A percentile compares a stretch with the other conserved stretches of the same genome.
Evolutionary conservation across 2,888 invertebrate species (phyloP).

Genomic region (Vannuccia rotundouncinata): DNA sequence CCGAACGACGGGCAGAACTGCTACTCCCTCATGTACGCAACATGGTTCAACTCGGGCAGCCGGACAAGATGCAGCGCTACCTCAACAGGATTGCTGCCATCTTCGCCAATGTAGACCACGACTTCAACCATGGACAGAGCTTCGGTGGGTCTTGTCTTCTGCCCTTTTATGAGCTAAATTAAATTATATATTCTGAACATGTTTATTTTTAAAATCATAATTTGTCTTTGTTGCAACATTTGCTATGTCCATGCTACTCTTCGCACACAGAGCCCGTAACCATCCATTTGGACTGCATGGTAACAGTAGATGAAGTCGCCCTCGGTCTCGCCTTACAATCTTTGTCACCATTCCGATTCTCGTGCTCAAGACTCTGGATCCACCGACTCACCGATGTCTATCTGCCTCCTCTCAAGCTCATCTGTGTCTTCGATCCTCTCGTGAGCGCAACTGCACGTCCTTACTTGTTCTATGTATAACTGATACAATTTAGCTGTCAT

Average conservation of each 20-base stretch:
- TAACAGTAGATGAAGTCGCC: conserved; percentile 49
- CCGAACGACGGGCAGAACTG: not conserved
- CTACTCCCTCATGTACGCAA: not conserved
- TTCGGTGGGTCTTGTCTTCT: not conserved
- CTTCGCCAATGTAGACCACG: not conserved
- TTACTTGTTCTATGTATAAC: not conserved
- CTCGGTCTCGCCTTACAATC: conserved; percentile 49
- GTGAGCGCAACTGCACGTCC: conserved; percentile 42
- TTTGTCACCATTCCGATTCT: conserved; percentile 47
- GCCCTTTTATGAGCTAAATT: not conserved
- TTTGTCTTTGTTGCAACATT: too few relatives aligned
- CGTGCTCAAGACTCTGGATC: conserved; percentile 47
- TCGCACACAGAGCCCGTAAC: conserved; percentile 47
- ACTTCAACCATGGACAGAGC: not conserved
- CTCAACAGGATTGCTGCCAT: not conserved
- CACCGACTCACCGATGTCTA: conserved; percentile 46
- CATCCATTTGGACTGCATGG: conserved; percentile 46
- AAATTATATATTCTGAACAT: not conserved
- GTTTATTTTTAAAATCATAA: too few relatives aligned
- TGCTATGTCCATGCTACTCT: too few relatives aligned
- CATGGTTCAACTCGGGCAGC: not conserved
- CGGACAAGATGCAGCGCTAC: not conserved
- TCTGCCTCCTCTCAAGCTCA: conserved; percentile 43
- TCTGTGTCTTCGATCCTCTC: conserved; percentile 44
- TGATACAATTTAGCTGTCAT: not conserved